These are phyloP conservation scores for Poeciliopsis prolifica DNA, from an alignment of 2,113 vertebrate genomes.

Conservation along the genomic window DNA sequence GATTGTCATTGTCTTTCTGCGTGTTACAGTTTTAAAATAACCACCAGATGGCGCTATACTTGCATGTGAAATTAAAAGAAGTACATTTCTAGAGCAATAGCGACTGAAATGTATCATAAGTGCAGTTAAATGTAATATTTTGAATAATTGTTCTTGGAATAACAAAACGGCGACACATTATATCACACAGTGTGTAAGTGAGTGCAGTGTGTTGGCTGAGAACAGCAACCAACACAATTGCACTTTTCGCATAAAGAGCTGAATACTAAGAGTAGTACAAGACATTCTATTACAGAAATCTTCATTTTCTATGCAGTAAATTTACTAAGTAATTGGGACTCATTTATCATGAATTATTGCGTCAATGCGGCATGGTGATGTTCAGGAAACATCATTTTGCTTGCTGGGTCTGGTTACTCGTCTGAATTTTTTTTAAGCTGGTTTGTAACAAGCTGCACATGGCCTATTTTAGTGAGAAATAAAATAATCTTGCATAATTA, in stretches of 20 bases:
- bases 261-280: too few relatives aligned
- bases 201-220: too few relatives aligned
- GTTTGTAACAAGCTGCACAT: not conserved
- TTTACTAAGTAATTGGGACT: not conserved
- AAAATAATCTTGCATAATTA: not conserved
- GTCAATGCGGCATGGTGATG: too few relatives aligned
- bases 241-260: too few relatives aligned
- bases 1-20: too few relatives aligned
- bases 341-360: not conserved
- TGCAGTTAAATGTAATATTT: not conserved
- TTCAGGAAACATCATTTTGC: not conserved
- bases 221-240: too few relatives aligned
- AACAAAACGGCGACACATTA: too few relatives aligned
- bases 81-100: too few relatives aligned
- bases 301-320: too few relatives aligned
- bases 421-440: not conserved
- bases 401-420: not conserved
- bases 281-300: too few relatives aligned
- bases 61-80: not conserved
- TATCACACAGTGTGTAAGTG: too few relatives aligned
- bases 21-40: slow-evolving; percentile 7
- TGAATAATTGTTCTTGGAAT: not conserved
- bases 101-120: not conserved
- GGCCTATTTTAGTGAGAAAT: not conserved
- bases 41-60: slow-evolving; percentile 48